Base-by-base conservation (phyloP, 2,113 vertebrate genomes). In the Spilogale gracilis region DNA sequence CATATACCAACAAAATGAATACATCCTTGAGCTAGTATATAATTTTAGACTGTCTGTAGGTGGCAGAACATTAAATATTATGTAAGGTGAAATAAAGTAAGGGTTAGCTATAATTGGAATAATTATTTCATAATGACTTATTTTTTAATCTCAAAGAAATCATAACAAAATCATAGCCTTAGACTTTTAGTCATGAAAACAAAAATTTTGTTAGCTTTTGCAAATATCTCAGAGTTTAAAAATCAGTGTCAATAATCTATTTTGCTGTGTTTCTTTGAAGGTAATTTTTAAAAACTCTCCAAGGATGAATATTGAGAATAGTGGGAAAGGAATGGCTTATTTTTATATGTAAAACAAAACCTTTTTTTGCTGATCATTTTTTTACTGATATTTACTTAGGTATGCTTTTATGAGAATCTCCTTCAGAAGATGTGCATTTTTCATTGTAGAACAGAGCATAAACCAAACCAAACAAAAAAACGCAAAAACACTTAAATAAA, bases 141-240 rank as follows among this genome's bases (percentile, higher is more conserved):
- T 82, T 94, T 78, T 94, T n/a, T 79, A 60, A n/a, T 69, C 38
- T 73, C 13, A 80, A 90, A 73, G 3, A 85, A 95, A 80, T 80
- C 56, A 73, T 8, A 54, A 60, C 48, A 43, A 85, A 65, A 14
- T 63, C 67, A 38, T 74, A 95, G 48, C 38, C 38, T 95, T 73
- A n/a, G 21, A 71, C 61, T 89, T 92, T 56, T 69, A 85, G 61
- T 25, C 63, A 50, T 52, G 6, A 67, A 85, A 21, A 81, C 17
- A 12, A 91, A 91, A 82, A 94, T 61, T 84, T n/a, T 50, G 63
- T 16, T 71, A 85, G 52, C 60, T 48, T 61, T 86, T 85, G 20
- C 43, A 50, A 65, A 80, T 71, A 73, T 65, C 80, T 8, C n/a
- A 78, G 16, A 69, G 5, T 83, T 88, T 84, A 89, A 71, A 92